Conservation (phyloP, 2,113 vertebrate species). For the Colinus virginianus region DNA sequence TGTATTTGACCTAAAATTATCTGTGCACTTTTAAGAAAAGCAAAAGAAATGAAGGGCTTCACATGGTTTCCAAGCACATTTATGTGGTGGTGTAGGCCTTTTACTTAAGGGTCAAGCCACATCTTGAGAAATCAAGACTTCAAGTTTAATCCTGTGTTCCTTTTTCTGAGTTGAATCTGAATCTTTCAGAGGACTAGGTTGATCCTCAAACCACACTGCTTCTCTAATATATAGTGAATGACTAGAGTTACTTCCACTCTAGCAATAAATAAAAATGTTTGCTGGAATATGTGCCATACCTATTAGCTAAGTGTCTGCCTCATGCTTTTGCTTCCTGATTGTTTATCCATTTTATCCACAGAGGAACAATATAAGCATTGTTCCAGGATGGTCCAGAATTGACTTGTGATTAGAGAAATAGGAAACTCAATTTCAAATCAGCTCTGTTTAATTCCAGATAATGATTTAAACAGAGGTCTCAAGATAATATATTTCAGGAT, state of each 20-base stretch:
- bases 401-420: not conserved
- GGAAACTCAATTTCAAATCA: not conserved
- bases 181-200: not conserved
- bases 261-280: not conserved
- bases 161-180: not conserved
- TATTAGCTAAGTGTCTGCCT: not conserved
- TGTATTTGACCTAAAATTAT: not conserved
- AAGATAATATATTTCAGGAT: not conserved
- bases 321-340: not conserved
- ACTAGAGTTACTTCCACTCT: not conserved
- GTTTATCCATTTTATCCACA: not conserved
- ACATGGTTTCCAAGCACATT: not conserved
- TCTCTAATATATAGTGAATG: not conserved
- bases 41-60: not conserved
- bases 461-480: not conserved
- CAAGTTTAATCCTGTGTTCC: not conserved
- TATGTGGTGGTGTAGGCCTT: not conserved
- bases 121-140: not conserved
- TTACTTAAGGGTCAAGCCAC: not conserved
- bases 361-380: not conserved
- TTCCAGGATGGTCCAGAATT: not conserved
- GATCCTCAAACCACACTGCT: rapidly evolving
- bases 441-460: not conserved
- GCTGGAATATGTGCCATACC: not conserved
- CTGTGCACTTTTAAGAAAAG: not conserved